Conservation (phyloP, 2,888 invertebrate species). For the Ecliptopera silaceata region DNA sequence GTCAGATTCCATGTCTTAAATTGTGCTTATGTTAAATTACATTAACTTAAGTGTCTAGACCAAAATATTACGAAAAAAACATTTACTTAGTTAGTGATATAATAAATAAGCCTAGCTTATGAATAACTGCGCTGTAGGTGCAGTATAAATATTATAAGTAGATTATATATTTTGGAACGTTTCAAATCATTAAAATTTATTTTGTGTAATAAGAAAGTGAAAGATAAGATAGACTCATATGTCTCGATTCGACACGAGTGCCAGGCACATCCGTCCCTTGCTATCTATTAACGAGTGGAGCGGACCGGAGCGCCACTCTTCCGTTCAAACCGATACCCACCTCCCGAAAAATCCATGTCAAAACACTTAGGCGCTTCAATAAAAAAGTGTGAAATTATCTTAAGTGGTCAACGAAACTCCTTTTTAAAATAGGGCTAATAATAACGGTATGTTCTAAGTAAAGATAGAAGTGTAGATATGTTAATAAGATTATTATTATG, state of each 20-base stretch:
- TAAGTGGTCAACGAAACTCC: constrained; percentile 72
- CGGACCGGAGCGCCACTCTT: constrained; percentile 44
- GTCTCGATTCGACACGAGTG: constrained; percentile 69
- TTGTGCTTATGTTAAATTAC: too few relatives aligned
- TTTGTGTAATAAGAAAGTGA: constrained; percentile 29
- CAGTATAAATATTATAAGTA: neutral
- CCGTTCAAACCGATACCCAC: constrained; percentile 44
- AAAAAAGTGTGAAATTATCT: constrained; percentile 80
- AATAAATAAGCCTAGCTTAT: too few relatives aligned
- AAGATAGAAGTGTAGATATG: constrained; percentile 80
- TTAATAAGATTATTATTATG: constrained; percentile 82
- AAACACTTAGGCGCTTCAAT: constrained; percentile 65
- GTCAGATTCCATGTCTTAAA: too few relatives aligned
- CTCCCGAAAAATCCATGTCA: constrained; percentile 53
- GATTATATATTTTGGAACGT: too few relatives aligned
- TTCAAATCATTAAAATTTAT: too few relatives aligned
- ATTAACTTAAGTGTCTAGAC: too few relatives aligned
- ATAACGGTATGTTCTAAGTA: constrained; percentile 80
- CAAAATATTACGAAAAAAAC: too few relatives aligned
- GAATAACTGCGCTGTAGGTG: too few relatives aligned
- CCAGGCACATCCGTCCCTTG: constrained; percentile 61
- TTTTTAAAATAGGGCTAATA: constrained; percentile 70
- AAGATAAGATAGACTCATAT: constrained; percentile 42
- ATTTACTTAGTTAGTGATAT: too few relatives aligned
- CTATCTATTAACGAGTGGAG: constrained; percentile 45